Evolutionary conservation across 2,888 invertebrate species (phyloP).

Genomic region (Agriopis aurantiaria): DNA sequence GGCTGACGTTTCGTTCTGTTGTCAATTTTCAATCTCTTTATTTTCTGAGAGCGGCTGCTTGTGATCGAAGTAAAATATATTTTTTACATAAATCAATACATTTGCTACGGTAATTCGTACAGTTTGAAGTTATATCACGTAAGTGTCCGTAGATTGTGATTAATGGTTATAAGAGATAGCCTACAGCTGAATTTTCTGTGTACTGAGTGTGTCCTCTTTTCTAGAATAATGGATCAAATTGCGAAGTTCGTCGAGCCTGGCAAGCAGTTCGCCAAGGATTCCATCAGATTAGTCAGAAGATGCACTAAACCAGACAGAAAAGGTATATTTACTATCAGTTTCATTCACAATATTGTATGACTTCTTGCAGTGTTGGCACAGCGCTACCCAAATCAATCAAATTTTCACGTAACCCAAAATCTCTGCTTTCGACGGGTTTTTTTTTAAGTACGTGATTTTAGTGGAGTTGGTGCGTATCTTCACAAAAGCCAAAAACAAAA

Average conservation of each 20-base stretch:
- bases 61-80: conserved; percentile 33
- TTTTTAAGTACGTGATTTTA: background rate
- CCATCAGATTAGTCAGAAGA: conserved; percentile 98
- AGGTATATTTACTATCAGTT: conserved; percentile 86
- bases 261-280: conserved; percentile 99
- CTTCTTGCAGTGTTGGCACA: conserved; percentile 13
- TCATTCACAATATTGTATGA: conserved; percentile 23
- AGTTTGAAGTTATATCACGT: conserved; percentile 12
- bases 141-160: conserved; percentile 13
- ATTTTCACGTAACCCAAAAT: background rate
- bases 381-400: too few species aligned
- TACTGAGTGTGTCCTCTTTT: conserved; percentile 47
- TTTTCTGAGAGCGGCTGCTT: conserved; percentile 43
- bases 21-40: conserved; percentile 49
- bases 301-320: conserved; percentile 99
- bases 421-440: background rate
- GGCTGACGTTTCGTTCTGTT: conserved; percentile 77
- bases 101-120: conserved; percentile 6
- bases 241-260: conserved; percentile 97
- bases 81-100: conserved; percentile 8
- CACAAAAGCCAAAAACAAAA: too few species aligned
- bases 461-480: too few species aligned
- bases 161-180: background rate
- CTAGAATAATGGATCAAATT: conserved; percentile 97
- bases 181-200: background rate